Conservation (phyloP, 2,888 invertebrate genomes). For the Lamellibrachia columna region DNA sequence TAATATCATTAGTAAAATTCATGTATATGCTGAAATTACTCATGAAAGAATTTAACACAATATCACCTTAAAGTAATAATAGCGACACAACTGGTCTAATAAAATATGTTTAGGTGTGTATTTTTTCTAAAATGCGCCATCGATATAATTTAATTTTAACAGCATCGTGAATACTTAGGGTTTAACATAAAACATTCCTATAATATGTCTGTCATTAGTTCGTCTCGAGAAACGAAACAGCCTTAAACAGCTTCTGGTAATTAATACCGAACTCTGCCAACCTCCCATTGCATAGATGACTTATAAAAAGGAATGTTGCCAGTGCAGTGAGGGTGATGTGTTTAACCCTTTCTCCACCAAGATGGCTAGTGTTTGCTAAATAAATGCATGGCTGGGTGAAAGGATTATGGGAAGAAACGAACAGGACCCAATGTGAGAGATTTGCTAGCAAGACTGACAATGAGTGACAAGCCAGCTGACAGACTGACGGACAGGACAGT, state of each 20-base stretch:
- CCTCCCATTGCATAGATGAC: not conserved
- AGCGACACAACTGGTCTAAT: too few relatives aligned
- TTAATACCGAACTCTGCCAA: not conserved
- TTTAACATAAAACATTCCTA: too few relatives aligned
- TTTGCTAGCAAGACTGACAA: not conserved
- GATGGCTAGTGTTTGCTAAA: not conserved
- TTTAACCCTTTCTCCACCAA: not conserved
- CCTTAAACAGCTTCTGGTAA: not conserved
- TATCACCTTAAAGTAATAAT: too few relatives aligned
- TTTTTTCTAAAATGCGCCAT: too few relatives aligned
- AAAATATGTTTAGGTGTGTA: too few relatives aligned
- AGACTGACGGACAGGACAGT: not conserved
- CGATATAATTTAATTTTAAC: too few relatives aligned
- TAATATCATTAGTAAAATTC: too few relatives aligned
- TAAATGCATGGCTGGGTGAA: not conserved
- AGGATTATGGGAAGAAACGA: not conserved
- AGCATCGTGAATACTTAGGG: too few relatives aligned
- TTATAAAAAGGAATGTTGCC: not conserved
- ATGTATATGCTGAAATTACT: too few relatives aligned
- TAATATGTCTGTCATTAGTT: not conserved
- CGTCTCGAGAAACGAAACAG: not conserved
- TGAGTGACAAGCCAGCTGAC: not conserved
- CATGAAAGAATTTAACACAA: too few relatives aligned
- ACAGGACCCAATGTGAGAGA: not conserved
- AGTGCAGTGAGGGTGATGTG: not conserved